These are phyloP conservation scores for Crossaster papposus DNA, from an alignment of 53 echinoderm and acorn worm genomes.

Conservation along the genomic window DNA sequence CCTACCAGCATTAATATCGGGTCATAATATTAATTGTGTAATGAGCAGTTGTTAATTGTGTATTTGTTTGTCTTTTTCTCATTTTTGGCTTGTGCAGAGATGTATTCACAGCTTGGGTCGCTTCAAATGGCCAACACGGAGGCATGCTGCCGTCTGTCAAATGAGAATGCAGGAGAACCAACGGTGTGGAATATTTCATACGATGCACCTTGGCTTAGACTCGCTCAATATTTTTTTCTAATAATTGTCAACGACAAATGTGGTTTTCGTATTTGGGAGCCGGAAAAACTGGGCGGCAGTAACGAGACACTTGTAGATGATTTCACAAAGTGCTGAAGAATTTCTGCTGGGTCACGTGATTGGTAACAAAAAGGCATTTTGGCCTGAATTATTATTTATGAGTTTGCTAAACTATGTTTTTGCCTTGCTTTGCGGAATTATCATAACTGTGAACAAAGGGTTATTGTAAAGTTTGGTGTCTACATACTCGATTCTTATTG, in stretches of 20 bases:
- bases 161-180: slow-evolving; percentile 35
- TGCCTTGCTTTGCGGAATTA: not conserved
- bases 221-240: not conserved
- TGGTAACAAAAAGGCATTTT: not conserved
- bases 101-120: slow-evolving; percentile 99
- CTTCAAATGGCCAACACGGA: slow-evolving; percentile 78
- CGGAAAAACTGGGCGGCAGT: not conserved
- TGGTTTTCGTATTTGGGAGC: slow-evolving; percentile 7
- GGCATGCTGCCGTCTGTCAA: slow-evolving; percentile 87
- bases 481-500: not conserved
- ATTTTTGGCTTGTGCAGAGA: slow-evolving; percentile 72
- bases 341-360: not conserved
- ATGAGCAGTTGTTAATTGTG: not conserved
- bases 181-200: slow-evolving; percentile 26
- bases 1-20: not conserved
- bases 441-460: not conserved
- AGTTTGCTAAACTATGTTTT: not conserved
- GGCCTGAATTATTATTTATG: not conserved
- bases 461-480: not conserved
- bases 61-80: slow-evolving; percentile 2
- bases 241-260: slow-evolving; percentile 20
- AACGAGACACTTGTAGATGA: not conserved
- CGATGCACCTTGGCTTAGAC: slow-evolving; percentile 18
- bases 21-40: not conserved
- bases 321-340: not conserved